Evolutionary conservation across 2,113 vertebrate species (phyloP).

Genomic region (Antennarius striatus): DNA sequence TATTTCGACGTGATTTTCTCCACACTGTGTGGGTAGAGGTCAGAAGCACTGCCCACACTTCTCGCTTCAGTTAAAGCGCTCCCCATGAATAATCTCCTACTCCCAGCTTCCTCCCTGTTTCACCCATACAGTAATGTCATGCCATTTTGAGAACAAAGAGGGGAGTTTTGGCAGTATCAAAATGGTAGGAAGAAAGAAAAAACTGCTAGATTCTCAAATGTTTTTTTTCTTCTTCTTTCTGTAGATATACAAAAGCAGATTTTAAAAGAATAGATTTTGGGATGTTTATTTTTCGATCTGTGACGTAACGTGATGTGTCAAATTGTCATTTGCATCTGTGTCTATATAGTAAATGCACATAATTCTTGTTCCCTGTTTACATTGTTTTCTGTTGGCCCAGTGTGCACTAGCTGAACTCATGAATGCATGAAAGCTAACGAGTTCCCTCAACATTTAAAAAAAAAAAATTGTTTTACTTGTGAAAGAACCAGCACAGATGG

Average conservation of each 20-base stretch:
- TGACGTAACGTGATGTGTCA: too few relatives aligned
- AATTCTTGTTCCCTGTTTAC: too few relatives aligned
- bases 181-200: slow-evolving; percentile 44
- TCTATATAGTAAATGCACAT: too few relatives aligned
- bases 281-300: too few relatives aligned
- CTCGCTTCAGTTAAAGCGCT: slow-evolving; percentile 62
- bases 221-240: too few relatives aligned
- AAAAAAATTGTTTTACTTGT: too few relatives aligned
- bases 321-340: too few relatives aligned
- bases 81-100: slow-evolving; percentile 73
- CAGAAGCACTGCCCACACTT: slow-evolving; percentile 50
- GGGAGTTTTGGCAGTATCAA: slow-evolving; percentile 49
- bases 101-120: slow-evolving; percentile 52
- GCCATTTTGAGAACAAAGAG: slow-evolving; percentile 62
- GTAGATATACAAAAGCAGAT: too few relatives aligned
- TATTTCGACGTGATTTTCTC: slow-evolving; percentile 43
- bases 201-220: too few relatives aligned
- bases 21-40: slow-evolving; percentile 55
- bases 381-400: background rate
- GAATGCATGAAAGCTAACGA: slow-evolving; percentile 32
- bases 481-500: slow-evolving; percentile 76
- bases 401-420: slow-evolving; percentile 30
- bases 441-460: slow-evolving; percentile 6
- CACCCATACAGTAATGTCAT: slow-evolving; percentile 59
- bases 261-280: too few relatives aligned